Evolutionary conservation across 1,140 invertebrate species (phyloP).

Genomic region (Bombus huntii): DNA sequence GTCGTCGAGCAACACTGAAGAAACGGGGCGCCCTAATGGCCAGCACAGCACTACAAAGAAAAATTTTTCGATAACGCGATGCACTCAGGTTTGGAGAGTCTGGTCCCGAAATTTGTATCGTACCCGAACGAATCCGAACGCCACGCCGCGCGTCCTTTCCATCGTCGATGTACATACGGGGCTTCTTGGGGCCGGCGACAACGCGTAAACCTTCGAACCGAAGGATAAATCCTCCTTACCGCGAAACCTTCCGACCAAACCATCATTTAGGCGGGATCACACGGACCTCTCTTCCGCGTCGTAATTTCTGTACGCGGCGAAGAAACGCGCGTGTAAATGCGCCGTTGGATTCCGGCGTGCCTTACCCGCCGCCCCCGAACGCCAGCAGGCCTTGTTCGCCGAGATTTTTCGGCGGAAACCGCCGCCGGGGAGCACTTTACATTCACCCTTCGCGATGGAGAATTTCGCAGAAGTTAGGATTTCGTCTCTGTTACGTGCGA

Average conservation of each 20-base stretch:
- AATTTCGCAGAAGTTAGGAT: not conserved
- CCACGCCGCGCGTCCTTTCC: not conserved
- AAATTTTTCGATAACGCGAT: constrained; percentile 45
- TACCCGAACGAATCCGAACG: not conserved
- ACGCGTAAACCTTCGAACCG: constrained; percentile 36
- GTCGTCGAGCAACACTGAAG: not conserved
- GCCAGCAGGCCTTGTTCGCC: not conserved
- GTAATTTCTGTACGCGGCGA: constrained; percentile 40
- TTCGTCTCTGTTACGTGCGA: not conserved
- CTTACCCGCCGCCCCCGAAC: not conserved
- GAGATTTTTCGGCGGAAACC: constrained; percentile 8
- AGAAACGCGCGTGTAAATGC: constrained; percentile 46
- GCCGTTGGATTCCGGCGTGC: constrained; percentile 30
- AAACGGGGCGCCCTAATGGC: constrained; percentile 22
- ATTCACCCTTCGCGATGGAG: too few species aligned
- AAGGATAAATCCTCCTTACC: constrained; percentile 53
- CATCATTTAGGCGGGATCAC: constrained; percentile 54
- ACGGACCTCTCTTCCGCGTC: constrained; percentile 46
- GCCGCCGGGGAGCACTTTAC: not conserved
- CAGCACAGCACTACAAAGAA: constrained; percentile 25
- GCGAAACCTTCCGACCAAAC: constrained; percentile 40
- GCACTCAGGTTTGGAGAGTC: not conserved
- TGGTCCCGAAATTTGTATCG: constrained; percentile 28
- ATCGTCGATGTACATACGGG: constrained; percentile 21
- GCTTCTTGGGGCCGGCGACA: constrained; percentile 36